A percentile compares a stretch with the other conserved stretches of the same genome.
Evolutionary conservation across 2,113 vertebrate species (phyloP).

Genomic region (Crypturellus undulatus): DNA sequence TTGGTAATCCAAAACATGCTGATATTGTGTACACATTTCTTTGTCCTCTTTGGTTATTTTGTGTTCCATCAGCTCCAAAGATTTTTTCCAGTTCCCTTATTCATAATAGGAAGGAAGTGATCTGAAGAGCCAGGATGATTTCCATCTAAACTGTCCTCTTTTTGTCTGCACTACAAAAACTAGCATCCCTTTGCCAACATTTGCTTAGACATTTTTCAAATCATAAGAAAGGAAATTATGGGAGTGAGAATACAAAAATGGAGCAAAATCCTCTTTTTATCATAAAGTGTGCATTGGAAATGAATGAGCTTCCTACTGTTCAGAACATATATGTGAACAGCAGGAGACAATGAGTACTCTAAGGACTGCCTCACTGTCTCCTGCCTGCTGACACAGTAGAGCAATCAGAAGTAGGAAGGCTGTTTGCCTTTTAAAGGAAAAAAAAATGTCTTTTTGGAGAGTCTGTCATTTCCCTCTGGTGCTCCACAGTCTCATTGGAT

Average conservation of each 20-base stretch:
- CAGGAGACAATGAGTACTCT: slow-evolving; percentile 57
- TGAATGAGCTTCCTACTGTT: slow-evolving; percentile 60
- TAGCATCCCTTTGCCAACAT: slow-evolving; percentile 44
- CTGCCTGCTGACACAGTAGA: slow-evolving; percentile 31
- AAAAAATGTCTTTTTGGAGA: slow-evolving; percentile 34
- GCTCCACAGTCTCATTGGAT: neutral
- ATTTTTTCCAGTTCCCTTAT: slow-evolving; percentile 1
- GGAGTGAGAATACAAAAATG: slow-evolving; percentile 58
- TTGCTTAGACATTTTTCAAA: slow-evolving; percentile 64
- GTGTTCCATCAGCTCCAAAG: neutral
- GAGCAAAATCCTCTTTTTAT: slow-evolving; percentile 53
- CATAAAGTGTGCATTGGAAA: slow-evolving; percentile 35
- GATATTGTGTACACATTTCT: neutral
- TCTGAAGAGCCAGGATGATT: slow-evolving; percentile 41
- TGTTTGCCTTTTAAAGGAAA: slow-evolving; percentile 10
- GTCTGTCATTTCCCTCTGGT: slow-evolving; percentile 19
- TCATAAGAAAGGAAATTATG: slow-evolving; percentile 50
- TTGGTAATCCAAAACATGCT: neutral
- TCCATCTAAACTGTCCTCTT: slow-evolving; percentile 44
- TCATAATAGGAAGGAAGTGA: slow-evolving; percentile 48
- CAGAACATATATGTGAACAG: slow-evolving; percentile 42
- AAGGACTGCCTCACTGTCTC: slow-evolving; percentile 46
- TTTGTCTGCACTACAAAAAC: slow-evolving; percentile 52
- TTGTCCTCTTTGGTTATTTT: slow-evolving; percentile 34
- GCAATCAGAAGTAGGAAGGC: slow-evolving; percentile 58